These are phyloP conservation scores for Centropristis striata DNA, from an alignment of 2,113 vertebrate genomes.

Conservation along the genomic window DNA sequence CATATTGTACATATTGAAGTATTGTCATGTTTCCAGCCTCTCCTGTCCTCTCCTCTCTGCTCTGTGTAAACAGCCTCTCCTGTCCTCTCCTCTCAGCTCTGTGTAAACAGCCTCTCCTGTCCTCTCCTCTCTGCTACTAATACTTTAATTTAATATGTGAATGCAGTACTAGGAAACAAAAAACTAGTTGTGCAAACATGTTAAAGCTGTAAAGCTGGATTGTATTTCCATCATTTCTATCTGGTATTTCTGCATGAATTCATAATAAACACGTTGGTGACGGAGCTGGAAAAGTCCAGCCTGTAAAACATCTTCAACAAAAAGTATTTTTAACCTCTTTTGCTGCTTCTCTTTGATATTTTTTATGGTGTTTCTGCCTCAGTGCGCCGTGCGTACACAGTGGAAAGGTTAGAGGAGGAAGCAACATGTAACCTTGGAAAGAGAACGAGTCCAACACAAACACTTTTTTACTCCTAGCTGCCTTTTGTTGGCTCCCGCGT, in stretches of 20 bases:
- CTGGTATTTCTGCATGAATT: neutral
- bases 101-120: too few relatives aligned
- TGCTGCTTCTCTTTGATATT: neutral
- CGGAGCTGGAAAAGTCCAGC: neutral
- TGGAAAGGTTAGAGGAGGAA: constrained; percentile 23
- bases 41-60: too few relatives aligned
- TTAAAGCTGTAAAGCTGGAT: too few relatives aligned
- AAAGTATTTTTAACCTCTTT: neutral
- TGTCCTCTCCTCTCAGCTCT: too few relatives aligned
- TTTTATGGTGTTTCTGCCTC: constrained; percentile 11
- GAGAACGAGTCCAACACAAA: constrained; percentile 13
- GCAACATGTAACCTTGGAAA: constrained; percentile 39
- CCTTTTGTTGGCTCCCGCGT: constrained; percentile 8
- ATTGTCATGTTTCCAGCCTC: too few relatives aligned
- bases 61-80: too few relatives aligned
- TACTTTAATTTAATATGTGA: too few relatives aligned
- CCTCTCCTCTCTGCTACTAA: too few relatives aligned
- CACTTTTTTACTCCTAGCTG: constrained; percentile 15
- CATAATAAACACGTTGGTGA: neutral
- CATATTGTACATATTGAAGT: too few relatives aligned
- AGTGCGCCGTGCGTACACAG: constrained; percentile 13
- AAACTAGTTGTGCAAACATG: too few relatives aligned
- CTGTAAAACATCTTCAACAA: neutral
- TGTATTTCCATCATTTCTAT: too few relatives aligned
- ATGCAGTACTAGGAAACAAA: too few relatives aligned